phyloP scores from a whole-genome alignment of 37 sponge, comb jelly and placozoan species.

The Hormiphora californensis region DNA sequence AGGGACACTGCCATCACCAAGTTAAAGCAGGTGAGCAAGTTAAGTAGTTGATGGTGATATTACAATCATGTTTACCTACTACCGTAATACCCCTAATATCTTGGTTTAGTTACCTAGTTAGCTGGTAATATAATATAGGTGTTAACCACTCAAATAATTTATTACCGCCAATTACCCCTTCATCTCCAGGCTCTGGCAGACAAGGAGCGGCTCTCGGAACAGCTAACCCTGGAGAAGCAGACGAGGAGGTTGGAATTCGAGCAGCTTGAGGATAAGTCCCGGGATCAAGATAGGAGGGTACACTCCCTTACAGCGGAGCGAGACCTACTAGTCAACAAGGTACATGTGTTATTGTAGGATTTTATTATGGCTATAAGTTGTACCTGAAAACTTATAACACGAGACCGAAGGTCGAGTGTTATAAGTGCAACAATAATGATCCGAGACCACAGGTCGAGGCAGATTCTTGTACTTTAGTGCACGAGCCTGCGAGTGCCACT shows the following conservation, averaged over 20 bases:
- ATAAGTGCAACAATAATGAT: no score
- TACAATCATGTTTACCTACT: not conserved
- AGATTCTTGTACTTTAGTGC: no score
- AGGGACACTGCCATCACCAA: constrained; percentile 31
- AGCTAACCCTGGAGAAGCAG: constrained; percentile 32
- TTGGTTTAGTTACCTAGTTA: no score
- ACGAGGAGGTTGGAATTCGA: not conserved
- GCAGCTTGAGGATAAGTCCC: constrained; percentile 10
- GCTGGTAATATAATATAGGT: no score
- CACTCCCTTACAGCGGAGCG: constrained; percentile 44
- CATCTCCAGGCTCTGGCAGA: constrained; percentile 22
- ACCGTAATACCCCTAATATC: not conserved
- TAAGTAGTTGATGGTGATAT: not conserved
- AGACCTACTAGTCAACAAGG: not conserved
- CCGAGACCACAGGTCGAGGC: no score
- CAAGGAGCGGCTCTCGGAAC: not conserved
- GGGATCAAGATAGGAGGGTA: not conserved
- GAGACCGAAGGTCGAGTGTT: no score
- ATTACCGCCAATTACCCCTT: no score
- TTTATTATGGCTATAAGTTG: no score
- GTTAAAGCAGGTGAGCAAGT: not conserved
- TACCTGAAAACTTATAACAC: no score
- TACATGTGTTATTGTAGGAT: no score
- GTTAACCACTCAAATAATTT: no score
- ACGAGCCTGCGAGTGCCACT: no score